phyloP scores from a whole-genome alignment of 2,113 vertebrate species.

The Petroica traversi region DNA sequence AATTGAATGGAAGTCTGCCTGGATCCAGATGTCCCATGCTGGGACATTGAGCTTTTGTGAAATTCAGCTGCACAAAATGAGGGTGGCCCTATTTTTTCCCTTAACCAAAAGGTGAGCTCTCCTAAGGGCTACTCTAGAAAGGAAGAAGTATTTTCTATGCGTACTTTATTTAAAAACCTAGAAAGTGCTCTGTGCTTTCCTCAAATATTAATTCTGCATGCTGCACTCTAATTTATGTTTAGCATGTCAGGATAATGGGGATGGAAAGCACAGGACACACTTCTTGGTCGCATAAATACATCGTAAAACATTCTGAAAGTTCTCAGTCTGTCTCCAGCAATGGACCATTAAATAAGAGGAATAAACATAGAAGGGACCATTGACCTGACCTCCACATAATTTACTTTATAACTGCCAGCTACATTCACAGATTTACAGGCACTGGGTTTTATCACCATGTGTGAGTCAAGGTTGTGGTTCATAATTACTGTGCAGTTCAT shows the following conservation, averaged over 20 bases:
- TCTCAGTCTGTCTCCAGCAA: not conserved
- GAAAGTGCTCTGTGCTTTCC: not conserved
- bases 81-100: not conserved
- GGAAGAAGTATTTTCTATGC: not conserved
- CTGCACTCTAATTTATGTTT: not conserved
- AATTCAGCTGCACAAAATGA: not conserved
- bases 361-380: constrained; percentile 17
- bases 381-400: not conserved
- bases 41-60: not conserved
- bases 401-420: constrained; percentile 11
- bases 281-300: not conserved
- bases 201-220: not conserved
- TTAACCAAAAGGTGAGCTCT: not conserved
- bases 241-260: not conserved
- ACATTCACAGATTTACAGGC: constrained; percentile 47
- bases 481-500: not conserved
- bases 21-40: not conserved
- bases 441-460: constrained; percentile 3
- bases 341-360: constrained; percentile 18
- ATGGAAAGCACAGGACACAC: not conserved
- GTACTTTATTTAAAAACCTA: not conserved
- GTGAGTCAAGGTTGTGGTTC: not conserved
- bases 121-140: not conserved
- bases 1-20: not conserved
- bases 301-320: constrained; percentile 25